A percentile compares a stretch with the other conserved stretches of the same genome.
Conservation (phyloP, 2,888 invertebrate genomes). For the Mycalesis mineus region DNA sequence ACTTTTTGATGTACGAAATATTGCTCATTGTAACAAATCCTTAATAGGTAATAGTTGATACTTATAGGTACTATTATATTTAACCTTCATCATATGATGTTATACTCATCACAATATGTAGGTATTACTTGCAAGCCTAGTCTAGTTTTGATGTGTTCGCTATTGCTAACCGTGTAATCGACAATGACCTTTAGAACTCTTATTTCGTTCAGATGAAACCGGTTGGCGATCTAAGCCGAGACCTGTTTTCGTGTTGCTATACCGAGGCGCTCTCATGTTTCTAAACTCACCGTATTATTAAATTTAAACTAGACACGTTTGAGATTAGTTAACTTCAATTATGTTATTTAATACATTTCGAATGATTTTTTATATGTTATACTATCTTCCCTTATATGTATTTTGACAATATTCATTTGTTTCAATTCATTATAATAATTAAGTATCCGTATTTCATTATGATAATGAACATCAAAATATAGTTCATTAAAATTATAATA, state of each 20-base stretch:
- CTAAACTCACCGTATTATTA: conserved; percentile 30
- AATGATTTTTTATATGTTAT: background rate
- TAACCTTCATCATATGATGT: no score
- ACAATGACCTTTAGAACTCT: conserved; percentile 45
- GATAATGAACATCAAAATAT: no score
- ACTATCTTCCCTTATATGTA: no score
- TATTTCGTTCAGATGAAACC: conserved; percentile 43
- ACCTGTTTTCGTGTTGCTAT: conserved; percentile 36
- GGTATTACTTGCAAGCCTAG: conserved; percentile 1
- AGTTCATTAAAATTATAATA: no score
- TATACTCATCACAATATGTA: background rate
- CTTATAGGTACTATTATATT: no score
- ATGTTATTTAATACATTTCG: background rate
- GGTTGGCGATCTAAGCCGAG: conserved; percentile 35
- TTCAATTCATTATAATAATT: no score
- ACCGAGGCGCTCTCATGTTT: conserved; percentile 31
- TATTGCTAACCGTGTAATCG: conserved; percentile 32
- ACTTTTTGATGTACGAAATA: no score
- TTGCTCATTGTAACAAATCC: no score
- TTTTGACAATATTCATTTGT: no score
- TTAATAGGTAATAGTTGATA: no score
- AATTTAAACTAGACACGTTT: conserved; percentile 24
- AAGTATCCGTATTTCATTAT: no score
- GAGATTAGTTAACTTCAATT: background rate
- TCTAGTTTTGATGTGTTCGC: conserved; percentile 16